phyloP scores from a whole-genome alignment of 53 echinoderm and acorn worm genomes.

The Antedon mediterranea region DNA sequence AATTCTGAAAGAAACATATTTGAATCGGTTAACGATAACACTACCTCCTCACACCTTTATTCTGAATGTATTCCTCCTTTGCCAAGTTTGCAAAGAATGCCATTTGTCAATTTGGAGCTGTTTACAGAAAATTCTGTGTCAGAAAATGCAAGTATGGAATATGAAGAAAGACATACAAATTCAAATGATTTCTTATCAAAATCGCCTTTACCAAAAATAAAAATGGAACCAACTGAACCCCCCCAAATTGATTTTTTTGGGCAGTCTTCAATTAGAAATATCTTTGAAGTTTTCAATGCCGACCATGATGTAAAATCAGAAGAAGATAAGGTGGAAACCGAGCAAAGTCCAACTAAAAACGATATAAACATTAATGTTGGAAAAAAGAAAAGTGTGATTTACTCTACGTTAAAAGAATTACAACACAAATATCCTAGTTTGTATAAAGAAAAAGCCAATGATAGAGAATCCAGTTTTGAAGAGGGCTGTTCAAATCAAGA shows the following conservation, averaged over 20 bases:
- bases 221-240: not conserved
- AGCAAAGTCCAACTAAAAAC: not conserved
- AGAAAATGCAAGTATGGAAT: not conserved
- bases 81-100: not conserved
- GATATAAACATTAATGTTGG: not conserved
- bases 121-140: not conserved
- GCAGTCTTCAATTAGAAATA: not conserved
- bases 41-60: not conserved
- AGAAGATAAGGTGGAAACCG: not conserved
- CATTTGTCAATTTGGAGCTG: not conserved
- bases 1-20: not conserved
- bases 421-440: not conserved
- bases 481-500: not conserved
- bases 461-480: not conserved
- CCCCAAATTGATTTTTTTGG: not conserved
- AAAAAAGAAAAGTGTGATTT: not conserved
- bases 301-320: not conserved
- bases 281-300: not conserved
- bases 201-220: too few species aligned
- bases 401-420: not conserved
- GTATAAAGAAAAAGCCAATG: not conserved
- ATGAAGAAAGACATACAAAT: not conserved
- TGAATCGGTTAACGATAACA: not conserved
- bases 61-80: not conserved
- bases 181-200: too few species aligned